Evolutionary conservation across 2,888 invertebrate species (phyloP), one percentile per base, ranked within the genome.

Genomic region (Athrips mouffetella): DNA sequence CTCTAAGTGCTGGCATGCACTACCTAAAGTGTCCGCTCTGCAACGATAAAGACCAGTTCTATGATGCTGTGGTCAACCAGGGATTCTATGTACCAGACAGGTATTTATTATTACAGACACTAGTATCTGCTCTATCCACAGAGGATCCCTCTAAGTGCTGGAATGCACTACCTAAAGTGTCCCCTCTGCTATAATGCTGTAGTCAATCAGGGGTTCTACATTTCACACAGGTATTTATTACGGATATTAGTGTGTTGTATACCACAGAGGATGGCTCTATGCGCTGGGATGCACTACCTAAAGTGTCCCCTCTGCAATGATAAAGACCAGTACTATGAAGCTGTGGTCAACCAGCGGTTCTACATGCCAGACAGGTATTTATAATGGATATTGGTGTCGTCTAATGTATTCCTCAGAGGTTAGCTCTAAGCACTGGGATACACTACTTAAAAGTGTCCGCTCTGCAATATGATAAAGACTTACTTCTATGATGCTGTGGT

Each of bases 241-340:
- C n/a, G n/a, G n/a, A n/a, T n/a, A n/a, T n/a, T n/a, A n/a, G n/a
- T n/a, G n/a, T n/a, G 25, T 41, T 10, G 39, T 21, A 1, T 16
- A n/a, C 11, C 18, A 13, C 81, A 94, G 92, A 86, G 89, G 48
- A 91, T 94, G 78, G 94, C 96, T 0, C 70, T 91, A 3, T 93
- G 90, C 58, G 92, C 95, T 0, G 96, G 96, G 0, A 69, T 80
- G 63, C 94, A 96, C 61, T 95, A 94, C 69, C 91, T 96, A 57
- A 96, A 94, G 65, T 96, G 96, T 69, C 96, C 96, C 0, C 76
- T 95, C 0, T 96, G 94, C 63, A 96, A 95, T 60, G 92, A 94
- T 65, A 91, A 90, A 42, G 86, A 90, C 0, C 70, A 73, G 1
- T 95, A 95, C 76, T 89, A 91, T 48, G 64, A 83, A 0, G 90